These are phyloP conservation scores for Ciconia nigra DNA, from an alignment of 2,797 vertebrate species.

Conservation along the genomic window DNA sequence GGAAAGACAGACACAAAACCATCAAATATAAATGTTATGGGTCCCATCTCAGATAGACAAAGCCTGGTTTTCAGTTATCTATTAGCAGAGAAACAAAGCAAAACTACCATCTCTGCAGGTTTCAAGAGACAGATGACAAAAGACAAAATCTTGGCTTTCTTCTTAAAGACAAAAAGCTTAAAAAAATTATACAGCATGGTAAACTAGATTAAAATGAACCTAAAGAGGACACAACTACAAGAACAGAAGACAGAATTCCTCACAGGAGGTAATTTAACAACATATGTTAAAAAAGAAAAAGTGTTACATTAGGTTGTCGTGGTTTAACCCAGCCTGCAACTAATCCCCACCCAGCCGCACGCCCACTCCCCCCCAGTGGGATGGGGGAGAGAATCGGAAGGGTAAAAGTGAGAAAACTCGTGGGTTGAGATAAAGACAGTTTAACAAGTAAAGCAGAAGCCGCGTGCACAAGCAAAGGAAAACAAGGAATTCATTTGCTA, in stretches of 20 bases:
- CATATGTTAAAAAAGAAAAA: neutral
- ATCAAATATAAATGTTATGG: neutral
- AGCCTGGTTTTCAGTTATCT: neutral
- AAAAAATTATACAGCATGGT: neutral
- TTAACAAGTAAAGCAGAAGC: neutral
- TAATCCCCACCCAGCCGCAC: accelerated
- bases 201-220: neutral
- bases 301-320: neutral
- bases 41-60: neutral
- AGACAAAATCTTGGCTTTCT: neutral
- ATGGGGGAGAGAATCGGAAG: neutral
- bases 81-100: neutral
- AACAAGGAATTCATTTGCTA: neutral
- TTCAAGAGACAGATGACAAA: neutral
- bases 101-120: neutral
- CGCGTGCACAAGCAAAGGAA: neutral
- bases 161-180: neutral
- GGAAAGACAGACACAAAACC: neutral
- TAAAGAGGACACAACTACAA: neutral
- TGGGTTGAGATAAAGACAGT: neutral
- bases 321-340: neutral
- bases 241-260: neutral
- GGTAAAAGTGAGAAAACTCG: neutral
- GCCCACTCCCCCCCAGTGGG: accelerated
- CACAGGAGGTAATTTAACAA: neutral